phyloP scores from a whole-genome alignment of 2,797 vertebrate genomes.

The Lepus townsendii region DNA sequence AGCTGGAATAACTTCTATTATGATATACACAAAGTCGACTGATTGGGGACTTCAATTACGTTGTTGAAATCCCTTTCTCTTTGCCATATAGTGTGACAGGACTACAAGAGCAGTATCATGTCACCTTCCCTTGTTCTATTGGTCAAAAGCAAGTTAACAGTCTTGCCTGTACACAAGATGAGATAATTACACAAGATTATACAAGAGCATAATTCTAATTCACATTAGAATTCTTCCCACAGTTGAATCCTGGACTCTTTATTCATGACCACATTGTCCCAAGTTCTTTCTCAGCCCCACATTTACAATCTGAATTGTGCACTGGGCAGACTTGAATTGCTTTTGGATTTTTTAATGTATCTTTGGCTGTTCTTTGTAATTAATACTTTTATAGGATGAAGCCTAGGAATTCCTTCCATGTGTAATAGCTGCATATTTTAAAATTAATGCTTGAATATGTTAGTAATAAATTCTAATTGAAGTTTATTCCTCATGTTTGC shows the following conservation, averaged over 20 bases:
- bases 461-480: neutral
- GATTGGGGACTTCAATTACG: neutral
- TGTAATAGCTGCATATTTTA: neutral
- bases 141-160: neutral
- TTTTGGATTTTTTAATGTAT: neutral
- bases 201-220: neutral
- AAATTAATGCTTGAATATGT: neutral
- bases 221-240: neutral
- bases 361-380: neutral
- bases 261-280: neutral
- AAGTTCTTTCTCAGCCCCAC: neutral
- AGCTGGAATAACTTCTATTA: neutral
- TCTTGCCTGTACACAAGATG: neutral
- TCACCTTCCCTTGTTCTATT: neutral
- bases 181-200: neutral
- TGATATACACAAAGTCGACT: neutral
- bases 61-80: neutral
- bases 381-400: neutral
- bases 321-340: neutral
- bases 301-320: neutral
- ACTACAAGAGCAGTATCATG: neutral
- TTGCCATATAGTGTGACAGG: neutral
- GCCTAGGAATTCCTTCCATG: neutral
- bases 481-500: neutral
- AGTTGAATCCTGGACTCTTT: neutral